Base-by-base conservation (phyloP, 2,113 vertebrate genomes). In the Pedetes capensis region DNA sequence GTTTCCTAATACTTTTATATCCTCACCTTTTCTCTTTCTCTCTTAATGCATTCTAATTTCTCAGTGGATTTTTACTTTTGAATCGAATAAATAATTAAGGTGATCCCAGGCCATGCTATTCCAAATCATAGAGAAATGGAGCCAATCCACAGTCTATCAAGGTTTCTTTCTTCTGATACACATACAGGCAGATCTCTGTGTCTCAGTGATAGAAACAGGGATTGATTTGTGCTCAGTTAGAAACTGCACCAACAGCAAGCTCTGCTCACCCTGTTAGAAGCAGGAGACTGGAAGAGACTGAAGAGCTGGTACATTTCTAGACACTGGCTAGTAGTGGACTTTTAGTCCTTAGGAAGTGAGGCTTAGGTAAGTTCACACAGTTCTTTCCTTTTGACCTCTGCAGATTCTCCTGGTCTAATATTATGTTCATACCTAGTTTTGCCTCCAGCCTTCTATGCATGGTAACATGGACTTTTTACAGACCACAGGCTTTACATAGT, bases 171-270 rank as follows among this genome's bases (percentile, higher is more conserved):
- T 96, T 96, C 87, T 42, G 55, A 0, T 92, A 29, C 14, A 10
- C 53, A 69, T 76, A 68, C 53, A 95, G 39, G 57, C 34, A 69
- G n/a, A n/a, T 25, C 93, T 94, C 75, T 47, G 83, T 47, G 63
- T 49, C 8, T 97, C 55, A 32, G 2, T 83, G 80, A 82, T 93
- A 96, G 55, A 95, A 97, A 88, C 32, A 63, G 37, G 94, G 53
- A 89, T 82, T 93, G 71, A 96, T 22, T 91, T 84, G 87, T 87
- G 87, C 68, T 97, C 96, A 97, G 7, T 95, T 95, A 91, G 25
- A 61, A 95, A 61, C 80, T 18, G 25, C 80, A 89, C 74, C 78
- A 75, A 79, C 57, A 94, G 95, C 39, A 32, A 74, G 25, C 87
- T 96, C 32, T 29, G 84, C 2, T 57, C 63, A 22, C 42, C 22